Evolutionary conservation across 2,888 invertebrate species (phyloP).

Genomic region (Amaurobius ferox): DNA sequence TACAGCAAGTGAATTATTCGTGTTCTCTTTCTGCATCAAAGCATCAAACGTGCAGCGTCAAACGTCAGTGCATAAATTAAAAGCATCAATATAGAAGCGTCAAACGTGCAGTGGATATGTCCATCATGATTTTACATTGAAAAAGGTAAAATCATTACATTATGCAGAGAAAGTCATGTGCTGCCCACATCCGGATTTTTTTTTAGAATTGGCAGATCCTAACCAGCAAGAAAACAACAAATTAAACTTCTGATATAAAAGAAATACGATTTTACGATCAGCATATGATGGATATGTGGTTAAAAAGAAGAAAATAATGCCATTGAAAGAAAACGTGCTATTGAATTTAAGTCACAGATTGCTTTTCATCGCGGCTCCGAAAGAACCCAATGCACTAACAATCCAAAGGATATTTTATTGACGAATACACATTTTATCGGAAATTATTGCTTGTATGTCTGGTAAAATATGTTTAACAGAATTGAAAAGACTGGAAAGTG

Average conservation of each 20-base stretch:
- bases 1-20: too few relatives aligned
- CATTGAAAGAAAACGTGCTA: slow-evolving; percentile 60
- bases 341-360: slow-evolving; percentile 47
- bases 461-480: neutral
- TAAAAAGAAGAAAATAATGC: slow-evolving; percentile 60
- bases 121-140: too few relatives aligned
- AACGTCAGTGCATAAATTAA: too few relatives aligned
- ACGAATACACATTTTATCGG: neutral
- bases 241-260: slow-evolving; percentile 57
- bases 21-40: too few relatives aligned
- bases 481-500: neutral
- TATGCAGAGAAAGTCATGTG: too few relatives aligned
- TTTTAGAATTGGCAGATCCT: too few relatives aligned
- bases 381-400: neutral
- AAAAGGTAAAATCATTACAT: too few relatives aligned
- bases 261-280: slow-evolving; percentile 53
- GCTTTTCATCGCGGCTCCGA: neutral
- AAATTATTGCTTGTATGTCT: neutral
- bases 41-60: too few relatives aligned
- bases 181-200: too few relatives aligned
- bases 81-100: too few relatives aligned
- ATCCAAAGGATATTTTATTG: neutral
- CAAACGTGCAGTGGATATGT: too few relatives aligned
- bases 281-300: slow-evolving; percentile 44
- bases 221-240: slow-evolving; percentile 13